These are phyloP conservation scores for Agonopterix heracliana DNA, from an alignment of 2,888 invertebrate genomes.

Conservation along the genomic window DNA sequence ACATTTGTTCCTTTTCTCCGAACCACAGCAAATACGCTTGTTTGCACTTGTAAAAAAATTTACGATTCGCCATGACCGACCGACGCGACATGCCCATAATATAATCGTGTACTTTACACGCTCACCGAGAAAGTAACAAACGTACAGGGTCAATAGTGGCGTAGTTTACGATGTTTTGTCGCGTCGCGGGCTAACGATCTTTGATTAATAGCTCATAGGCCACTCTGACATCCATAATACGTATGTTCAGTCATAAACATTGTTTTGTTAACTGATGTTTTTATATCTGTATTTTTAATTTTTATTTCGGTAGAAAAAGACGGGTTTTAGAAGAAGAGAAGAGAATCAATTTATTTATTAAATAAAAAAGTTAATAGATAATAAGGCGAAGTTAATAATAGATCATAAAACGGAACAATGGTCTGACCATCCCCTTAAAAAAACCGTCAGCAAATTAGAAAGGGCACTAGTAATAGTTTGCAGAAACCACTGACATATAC, in stretches of 20 bases:
- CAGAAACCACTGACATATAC: too few relatives aligned
- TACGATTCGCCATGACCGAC: constrained; percentile 28
- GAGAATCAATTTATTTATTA: too few relatives aligned
- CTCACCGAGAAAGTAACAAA: constrained; percentile 31
- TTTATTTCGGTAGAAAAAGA: too few relatives aligned
- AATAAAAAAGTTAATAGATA: too few relatives aligned
- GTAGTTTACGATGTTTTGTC: constrained; percentile 38
- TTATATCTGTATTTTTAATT: too few relatives aligned
- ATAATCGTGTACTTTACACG: constrained; percentile 16
- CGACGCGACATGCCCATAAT: background rate
- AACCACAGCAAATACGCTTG: background rate
- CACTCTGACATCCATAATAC: background rate
- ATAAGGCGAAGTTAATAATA: too few relatives aligned
- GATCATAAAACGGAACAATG: too few relatives aligned
- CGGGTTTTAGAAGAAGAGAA: too few relatives aligned
- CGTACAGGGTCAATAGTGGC: constrained; percentile 28
- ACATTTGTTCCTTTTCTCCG: background rate
- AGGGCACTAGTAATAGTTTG: too few relatives aligned
- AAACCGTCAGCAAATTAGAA: too few relatives aligned
- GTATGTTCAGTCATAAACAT: background rate
- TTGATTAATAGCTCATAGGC: background rate
- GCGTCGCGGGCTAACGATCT: constrained; percentile 11
- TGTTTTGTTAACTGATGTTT: background rate
- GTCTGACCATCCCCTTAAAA: too few relatives aligned
- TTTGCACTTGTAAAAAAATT: constrained; percentile 31